Percentiles rank a stretch among this genome's conserved stretches.
Conservation (phyloP, 1,140 invertebrate species). For the Macrobrachium nipponense region DNA sequence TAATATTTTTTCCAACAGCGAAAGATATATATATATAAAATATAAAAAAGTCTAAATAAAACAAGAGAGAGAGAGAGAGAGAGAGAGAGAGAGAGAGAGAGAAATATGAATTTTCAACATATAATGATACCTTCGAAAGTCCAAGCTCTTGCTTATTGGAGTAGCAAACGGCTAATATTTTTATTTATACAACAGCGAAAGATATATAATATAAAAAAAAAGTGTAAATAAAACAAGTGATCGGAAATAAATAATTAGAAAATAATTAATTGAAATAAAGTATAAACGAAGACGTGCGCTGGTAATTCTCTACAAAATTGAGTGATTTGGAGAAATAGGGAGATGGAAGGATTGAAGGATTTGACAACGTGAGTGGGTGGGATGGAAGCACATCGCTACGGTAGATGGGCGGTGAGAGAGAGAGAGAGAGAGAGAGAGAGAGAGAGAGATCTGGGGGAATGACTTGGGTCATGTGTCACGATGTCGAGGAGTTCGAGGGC, state of each 20-base stretch:
- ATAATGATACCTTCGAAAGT: too few relatives aligned
- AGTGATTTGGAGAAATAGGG: too few relatives aligned
- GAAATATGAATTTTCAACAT: too few relatives aligned
- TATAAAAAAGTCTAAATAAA: not conserved
- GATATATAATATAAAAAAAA: not conserved
- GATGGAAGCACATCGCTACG: not conserved
- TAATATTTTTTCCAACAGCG: not conserved
- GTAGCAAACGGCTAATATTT: too few relatives aligned
- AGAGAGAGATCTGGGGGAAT: not conserved
- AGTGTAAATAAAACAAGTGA: not conserved
- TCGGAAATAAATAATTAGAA: too few relatives aligned
- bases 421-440: not conserved
- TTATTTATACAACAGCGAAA: not conserved
- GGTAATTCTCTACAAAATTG: too few relatives aligned
- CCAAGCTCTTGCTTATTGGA: too few relatives aligned
- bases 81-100: not conserved
- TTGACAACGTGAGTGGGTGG: not conserved
- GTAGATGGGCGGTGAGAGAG: not conserved
- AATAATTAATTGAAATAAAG: too few relatives aligned
- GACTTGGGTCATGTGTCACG: not conserved
- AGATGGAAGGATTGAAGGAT: too few relatives aligned
- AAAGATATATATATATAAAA: not conserved
- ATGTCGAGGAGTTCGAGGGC: not conserved
- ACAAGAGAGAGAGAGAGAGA: not conserved
- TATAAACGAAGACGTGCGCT: too few relatives aligned